Evolutionary conservation across 1,140 invertebrate species (phyloP), one percentile per base, ranked within the genome.

Genomic region (Nasonia giraulti): DNA sequence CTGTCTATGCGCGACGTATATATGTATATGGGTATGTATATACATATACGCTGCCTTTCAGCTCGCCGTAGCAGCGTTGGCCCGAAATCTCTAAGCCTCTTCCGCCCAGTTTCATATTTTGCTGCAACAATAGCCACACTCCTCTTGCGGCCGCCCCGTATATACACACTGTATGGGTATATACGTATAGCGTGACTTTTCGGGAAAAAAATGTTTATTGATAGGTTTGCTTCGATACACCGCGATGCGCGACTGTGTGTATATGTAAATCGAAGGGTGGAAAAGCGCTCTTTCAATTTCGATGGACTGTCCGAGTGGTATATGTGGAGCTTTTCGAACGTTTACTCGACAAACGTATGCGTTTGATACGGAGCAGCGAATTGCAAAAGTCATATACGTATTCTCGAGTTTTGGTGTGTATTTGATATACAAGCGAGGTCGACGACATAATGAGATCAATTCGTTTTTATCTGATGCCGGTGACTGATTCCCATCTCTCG

Each of bases 21-120:
- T 11, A 44, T 44, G 1, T 44, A 44, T 44, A 44, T 44, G 8
- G 6, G 40, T 44, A 44, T 40, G 7, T 40, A 40, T 40, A 40
- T 40, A 40, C 37, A 2, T 62, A 91, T 89, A 89, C 91, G 87
- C 87, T 86, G 88, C 89, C 89, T 90, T 89, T 89, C 88, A 89
- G 87, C 88, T 87, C 87, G 85, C 89, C n/a, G 27, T 27, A 69
- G 27, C 20, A 62, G 4, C 55, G 55, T 8, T 89, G 84, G 89
- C 82, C 88, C 81, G 80, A 87, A 82, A 74, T 37, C 80, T 76
- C 81, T 33, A 82, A 73, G 40, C 82, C 88, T 83, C 87, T 87
- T 84, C 87, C 87, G 66, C 83, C 80, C 86, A 81, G 73, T 82
- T 85, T 87, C 87, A 90, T 89, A 90, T 90, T 89, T 89, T 83